Evolutionary conservation across 2,797 vertebrate genomes (phyloP).

Genomic region (Lepus townsendii): DNA sequence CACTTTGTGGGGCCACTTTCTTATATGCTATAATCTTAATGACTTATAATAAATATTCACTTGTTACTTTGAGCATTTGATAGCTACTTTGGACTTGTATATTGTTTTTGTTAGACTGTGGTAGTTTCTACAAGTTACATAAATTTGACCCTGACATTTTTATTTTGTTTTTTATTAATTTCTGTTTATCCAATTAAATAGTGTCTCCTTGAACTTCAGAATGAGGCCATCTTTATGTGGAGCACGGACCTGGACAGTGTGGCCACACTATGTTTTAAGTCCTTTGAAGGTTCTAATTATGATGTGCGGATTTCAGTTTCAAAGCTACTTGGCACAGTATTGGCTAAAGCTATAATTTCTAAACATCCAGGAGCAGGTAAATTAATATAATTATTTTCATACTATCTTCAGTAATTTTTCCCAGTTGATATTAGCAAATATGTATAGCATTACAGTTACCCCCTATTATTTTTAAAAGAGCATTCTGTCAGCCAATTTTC

Average conservation of each 20-base stretch:
- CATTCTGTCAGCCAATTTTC: constrained; percentile 37
- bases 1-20: background rate
- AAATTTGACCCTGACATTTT: constrained; percentile 55
- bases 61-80: constrained; percentile 41
- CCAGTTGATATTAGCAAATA: constrained; percentile 40
- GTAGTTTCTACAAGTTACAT: constrained; percentile 41
- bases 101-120: constrained; percentile 62
- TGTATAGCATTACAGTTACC: background rate
- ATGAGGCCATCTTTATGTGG: constrained; percentile 95
- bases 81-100: constrained; percentile 48
- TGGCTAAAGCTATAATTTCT: constrained; percentile 92
- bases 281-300: constrained; percentile 95
- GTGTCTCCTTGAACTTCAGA: constrained; percentile 97
- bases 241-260: constrained; percentile 95
- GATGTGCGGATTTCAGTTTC: constrained; percentile 93
- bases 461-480: constrained; percentile 27
- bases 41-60: constrained; percentile 51
- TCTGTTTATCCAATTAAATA: constrained; percentile 83
- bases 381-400: constrained; percentile 63
- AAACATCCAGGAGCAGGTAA: constrained; percentile 89
- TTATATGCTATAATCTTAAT: background rate
- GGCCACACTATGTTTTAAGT: constrained; percentile 95
- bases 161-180: constrained; percentile 57
- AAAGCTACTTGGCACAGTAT: constrained; percentile 92
- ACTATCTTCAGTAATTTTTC: constrained; percentile 49